phyloP scores from a whole-genome alignment of 2,113 vertebrate genomes.

The Natator depressus region DNA sequence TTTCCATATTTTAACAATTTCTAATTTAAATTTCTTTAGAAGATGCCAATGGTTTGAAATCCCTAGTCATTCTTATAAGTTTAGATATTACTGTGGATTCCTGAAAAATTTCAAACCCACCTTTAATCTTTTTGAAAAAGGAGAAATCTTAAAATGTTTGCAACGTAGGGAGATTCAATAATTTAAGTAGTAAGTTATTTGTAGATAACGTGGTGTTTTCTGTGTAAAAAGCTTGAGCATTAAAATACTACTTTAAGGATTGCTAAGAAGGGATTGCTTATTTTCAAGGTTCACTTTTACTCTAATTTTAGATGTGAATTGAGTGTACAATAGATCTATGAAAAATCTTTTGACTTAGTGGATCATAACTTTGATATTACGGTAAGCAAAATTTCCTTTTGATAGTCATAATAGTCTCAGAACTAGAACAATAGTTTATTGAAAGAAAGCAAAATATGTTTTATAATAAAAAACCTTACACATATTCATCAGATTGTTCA shows the following conservation, averaged over 20 bases:
- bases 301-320: background rate
- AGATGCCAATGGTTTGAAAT: background rate
- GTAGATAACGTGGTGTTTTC: fast-evolving
- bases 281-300: background rate
- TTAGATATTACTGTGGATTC: fast-evolving
- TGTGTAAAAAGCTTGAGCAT: background rate
- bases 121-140: background rate
- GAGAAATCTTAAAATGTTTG: fast-evolving
- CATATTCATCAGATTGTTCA: background rate
- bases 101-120: background rate
- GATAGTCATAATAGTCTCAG: background rate
- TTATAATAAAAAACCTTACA: background rate
- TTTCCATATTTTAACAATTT: background rate
- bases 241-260: background rate
- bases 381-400: background rate
- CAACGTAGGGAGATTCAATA: background rate
- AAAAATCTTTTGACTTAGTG: background rate
- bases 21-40: background rate
- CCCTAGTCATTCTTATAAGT: background rate
- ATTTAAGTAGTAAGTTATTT: background rate
- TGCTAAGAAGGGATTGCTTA: background rate
- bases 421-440: background rate
- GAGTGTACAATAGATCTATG: background rate
- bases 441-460: background rate
- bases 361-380: background rate